Evolutionary conservation across 2,797 vertebrate species (phyloP).

Genomic region (Pempheris klunzingeri): DNA sequence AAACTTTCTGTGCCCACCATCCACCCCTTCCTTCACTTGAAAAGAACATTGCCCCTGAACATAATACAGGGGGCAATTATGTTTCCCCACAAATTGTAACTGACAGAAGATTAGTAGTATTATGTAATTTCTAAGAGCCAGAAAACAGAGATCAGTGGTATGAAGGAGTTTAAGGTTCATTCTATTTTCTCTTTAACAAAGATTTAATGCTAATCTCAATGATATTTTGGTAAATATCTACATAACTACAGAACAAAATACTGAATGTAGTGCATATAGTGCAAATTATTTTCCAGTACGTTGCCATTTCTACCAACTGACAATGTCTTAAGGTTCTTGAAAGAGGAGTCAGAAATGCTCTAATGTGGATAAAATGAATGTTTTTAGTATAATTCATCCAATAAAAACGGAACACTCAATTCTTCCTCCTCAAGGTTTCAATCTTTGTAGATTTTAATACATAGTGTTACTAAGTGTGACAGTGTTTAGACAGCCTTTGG

Average conservation of each 20-base stretch:
- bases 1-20: neutral
- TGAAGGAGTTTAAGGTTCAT: neutral
- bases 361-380: neutral
- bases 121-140: neutral
- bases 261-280: neutral
- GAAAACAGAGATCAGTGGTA: neutral
- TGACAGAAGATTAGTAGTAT: neutral
- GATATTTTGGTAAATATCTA: neutral
- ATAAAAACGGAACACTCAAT: neutral
- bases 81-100: neutral
- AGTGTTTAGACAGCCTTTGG: neutral
- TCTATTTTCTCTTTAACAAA: constrained; percentile 2
- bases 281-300: neutral
- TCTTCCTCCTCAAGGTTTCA: neutral
- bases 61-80: neutral
- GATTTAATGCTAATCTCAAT: no score
- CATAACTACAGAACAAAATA: neutral
- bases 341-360: neutral
- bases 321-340: neutral
- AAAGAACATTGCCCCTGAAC: neutral
- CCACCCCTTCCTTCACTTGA: neutral
- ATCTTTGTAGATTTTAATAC: neutral
- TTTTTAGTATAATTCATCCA: neutral
- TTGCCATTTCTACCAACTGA: neutral
- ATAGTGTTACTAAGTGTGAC: neutral